These are phyloP conservation scores for Sphaerophoria rueppellii DNA, from an alignment of 2,888 invertebrate genomes.

Conservation along the genomic window DNA sequence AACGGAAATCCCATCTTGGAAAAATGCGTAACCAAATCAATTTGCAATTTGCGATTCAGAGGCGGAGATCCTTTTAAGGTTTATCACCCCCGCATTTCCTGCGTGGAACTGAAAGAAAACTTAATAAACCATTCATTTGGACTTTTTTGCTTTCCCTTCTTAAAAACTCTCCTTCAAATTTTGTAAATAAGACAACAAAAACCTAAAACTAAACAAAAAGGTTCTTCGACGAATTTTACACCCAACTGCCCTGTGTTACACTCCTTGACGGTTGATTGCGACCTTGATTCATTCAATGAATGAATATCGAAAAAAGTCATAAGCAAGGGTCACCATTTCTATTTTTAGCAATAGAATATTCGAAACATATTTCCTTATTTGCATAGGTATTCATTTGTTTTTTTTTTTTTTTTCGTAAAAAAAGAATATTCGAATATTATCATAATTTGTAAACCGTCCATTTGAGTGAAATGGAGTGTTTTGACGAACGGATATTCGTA, in stretches of 20 bases:
- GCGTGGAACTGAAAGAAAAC: conserved; percentile 42
- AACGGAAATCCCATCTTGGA: conserved; percentile 22
- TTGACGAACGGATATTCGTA: conserved; percentile 23
- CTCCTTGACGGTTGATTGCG: not conserved
- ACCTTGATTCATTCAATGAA: too few species aligned
- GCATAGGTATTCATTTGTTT: not conserved
- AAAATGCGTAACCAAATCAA: conserved; percentile 70
- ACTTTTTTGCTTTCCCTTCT: conserved; percentile 5
- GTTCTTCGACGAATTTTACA: conserved; percentile 16
- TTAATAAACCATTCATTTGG: conserved; percentile 60
- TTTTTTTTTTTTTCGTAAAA: not conserved
- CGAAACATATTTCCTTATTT: too few species aligned
- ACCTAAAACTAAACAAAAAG: not conserved
- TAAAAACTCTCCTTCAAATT: conserved; percentile 10
- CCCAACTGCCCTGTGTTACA: conserved; percentile 7
- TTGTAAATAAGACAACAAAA: conserved; percentile 12
- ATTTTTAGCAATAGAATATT: too few species aligned
- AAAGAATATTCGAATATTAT: not conserved
- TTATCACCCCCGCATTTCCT: conserved; percentile 27
- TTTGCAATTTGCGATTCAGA: conserved; percentile 61
- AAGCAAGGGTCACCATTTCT: too few species aligned
- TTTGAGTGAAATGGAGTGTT: not conserved
- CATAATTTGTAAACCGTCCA: not conserved
- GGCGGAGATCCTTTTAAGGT: conserved; percentile 56
- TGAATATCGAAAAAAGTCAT: not conserved